phyloP scores from a whole-genome alignment of 2,797 vertebrate species.

The Sylvilagus floridanus region DNA sequence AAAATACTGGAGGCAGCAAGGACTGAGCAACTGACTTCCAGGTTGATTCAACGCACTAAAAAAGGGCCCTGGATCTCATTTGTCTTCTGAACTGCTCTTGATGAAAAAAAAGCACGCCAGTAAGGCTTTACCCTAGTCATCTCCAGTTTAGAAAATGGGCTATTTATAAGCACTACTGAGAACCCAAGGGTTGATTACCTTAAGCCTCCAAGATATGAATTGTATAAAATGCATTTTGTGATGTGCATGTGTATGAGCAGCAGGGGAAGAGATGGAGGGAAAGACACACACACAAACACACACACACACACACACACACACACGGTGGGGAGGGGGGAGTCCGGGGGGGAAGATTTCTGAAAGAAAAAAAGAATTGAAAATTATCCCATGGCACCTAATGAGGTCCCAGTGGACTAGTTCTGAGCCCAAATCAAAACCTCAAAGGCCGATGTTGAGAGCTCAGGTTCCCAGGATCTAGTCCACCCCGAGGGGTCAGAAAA shows the following conservation, averaged over 20 bases:
- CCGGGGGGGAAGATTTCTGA: background rate
- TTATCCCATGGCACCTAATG: slow-evolving; percentile 26
- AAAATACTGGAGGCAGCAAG: background rate
- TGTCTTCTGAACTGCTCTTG: background rate
- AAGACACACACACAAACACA: no score
- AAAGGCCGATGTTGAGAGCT: slow-evolving; percentile 28
- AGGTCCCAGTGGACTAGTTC: background rate
- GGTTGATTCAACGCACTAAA: background rate
- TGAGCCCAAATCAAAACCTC: slow-evolving; percentile 40
- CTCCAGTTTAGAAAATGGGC: background rate
- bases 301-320: background rate
- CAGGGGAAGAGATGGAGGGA: background rate
- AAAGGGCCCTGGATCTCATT: background rate
- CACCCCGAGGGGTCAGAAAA: background rate
- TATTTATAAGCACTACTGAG: background rate
- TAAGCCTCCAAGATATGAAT: slow-evolving; percentile 22
- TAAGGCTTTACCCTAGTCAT: background rate
- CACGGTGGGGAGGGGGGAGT: no score
- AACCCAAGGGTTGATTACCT: background rate
- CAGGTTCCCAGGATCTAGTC: slow-evolving; percentile 38
- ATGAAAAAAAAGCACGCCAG: background rate
- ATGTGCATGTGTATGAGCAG: accelerated
- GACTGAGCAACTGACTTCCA: background rate
- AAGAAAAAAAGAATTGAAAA: slow-evolving; percentile 24
- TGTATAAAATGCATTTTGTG: background rate